phyloP scores from a whole-genome alignment of 2,113 vertebrate genomes.

The Aramus guarauna region DNA sequence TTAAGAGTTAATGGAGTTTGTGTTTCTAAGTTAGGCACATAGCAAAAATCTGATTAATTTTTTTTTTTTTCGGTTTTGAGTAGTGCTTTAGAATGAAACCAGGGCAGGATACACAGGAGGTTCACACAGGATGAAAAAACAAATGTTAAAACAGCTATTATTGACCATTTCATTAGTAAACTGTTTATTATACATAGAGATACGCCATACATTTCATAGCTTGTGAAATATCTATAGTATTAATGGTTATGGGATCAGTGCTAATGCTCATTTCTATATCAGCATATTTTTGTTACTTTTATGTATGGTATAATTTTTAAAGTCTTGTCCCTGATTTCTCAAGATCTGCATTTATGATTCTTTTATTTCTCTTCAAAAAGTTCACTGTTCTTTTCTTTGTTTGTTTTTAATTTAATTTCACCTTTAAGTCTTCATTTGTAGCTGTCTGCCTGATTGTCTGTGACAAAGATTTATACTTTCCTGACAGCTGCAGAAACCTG shows the following conservation, averaged over 20 bases:
- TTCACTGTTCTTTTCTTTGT: background rate
- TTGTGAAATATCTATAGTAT: background rate
- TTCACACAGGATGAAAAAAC: background rate
- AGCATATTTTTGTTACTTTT: background rate
- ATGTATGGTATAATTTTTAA: background rate
- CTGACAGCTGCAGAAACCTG: slow-evolving; percentile 29
- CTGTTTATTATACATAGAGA: background rate
- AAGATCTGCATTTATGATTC: background rate
- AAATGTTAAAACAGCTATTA: background rate
- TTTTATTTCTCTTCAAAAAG: background rate
- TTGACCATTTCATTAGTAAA: background rate
- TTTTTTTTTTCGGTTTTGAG: background rate
- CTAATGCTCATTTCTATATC: background rate
- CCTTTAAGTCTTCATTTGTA: slow-evolving; percentile 55
- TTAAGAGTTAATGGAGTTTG: background rate
- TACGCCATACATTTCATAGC: background rate
- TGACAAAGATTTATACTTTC: slow-evolving; percentile 55
- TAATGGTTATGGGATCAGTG: background rate
- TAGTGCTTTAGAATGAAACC: background rate
- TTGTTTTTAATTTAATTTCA: slow-evolving; percentile 29
- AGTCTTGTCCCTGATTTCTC: background rate
- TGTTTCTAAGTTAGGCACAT: background rate
- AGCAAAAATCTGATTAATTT: background rate
- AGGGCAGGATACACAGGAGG: background rate
- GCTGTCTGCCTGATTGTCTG: slow-evolving; percentile 37